phyloP scores from a whole-genome alignment of 2,888 invertebrate species.

The Galerucella nymphaeae region DNA sequence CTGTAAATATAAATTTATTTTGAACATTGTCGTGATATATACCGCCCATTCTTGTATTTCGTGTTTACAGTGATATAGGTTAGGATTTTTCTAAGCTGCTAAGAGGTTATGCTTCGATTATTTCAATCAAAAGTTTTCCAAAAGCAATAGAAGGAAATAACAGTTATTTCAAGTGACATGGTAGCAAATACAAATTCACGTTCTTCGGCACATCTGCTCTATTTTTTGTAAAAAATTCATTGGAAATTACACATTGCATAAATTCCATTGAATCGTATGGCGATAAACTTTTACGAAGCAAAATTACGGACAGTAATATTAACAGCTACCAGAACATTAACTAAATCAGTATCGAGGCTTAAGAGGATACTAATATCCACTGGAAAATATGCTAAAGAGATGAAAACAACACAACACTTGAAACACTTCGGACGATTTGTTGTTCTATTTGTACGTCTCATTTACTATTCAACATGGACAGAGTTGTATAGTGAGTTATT shows the following conservation, averaged over 20 bases:
- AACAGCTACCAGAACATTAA: neutral
- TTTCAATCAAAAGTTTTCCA: neutral
- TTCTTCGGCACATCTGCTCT: neutral
- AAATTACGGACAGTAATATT: neutral
- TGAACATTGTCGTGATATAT: constrained; percentile 22
- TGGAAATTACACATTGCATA: neutral
- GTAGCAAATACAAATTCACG: too few relatives aligned
- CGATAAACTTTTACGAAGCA: neutral
- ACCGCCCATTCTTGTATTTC: constrained; percentile 25
- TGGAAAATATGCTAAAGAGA: constrained; percentile 13
- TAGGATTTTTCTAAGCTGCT: neutral
- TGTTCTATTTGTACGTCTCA: constrained; percentile 52
- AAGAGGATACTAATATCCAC: neutral
- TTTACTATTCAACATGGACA: constrained; percentile 54
- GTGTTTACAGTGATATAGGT: constrained; percentile 4
- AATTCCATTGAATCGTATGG: neutral
- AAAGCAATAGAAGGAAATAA: too few relatives aligned
- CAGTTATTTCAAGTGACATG: too few relatives aligned
- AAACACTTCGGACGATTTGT: constrained; percentile 36
- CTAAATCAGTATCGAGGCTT: neutral
- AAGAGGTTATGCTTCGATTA: neutral
- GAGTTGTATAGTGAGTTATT: constrained; percentile 53
- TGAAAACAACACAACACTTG: constrained; percentile 19
- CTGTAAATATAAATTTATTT: constrained; percentile 21
- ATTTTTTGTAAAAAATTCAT: neutral